Conservation (phyloP, 2,888 invertebrate genomes). For the Epinotia demarniana region DNA sequence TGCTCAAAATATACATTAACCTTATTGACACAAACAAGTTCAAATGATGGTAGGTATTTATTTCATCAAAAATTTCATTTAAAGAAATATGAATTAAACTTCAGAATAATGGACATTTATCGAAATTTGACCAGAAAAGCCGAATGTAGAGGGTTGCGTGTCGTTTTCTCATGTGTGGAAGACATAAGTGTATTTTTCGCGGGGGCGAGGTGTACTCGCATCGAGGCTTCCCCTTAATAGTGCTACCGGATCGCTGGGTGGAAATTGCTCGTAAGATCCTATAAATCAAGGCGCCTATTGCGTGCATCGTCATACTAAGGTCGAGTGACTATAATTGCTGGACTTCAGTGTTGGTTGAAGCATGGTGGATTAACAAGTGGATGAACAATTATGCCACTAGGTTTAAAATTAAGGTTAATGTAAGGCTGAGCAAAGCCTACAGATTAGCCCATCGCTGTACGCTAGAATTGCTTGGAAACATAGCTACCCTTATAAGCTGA, state of each 20-base stretch:
- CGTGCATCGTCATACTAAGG: slow-evolving; percentile 15
- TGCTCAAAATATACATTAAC: no score
- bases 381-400: slow-evolving; percentile 8
- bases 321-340: slow-evolving; percentile 1
- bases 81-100: no score
- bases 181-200: no score
- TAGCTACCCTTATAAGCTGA: background rate
- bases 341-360: background rate
- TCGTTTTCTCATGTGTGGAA: no score
- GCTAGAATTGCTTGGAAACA: background rate
- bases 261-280: slow-evolving; percentile 3
- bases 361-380: background rate
- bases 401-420: slow-evolving; percentile 25
- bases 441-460: slow-evolving; percentile 11
- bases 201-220: no score
- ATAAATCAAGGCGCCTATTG: slow-evolving; percentile 6
- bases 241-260: background rate
- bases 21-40: no score
- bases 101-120: no score
- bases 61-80: no score
- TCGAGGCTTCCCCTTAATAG: no score
- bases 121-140: no score
- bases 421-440: slow-evolving; percentile 12
- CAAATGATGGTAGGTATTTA: no score
- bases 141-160: no score